Evolutionary conservation across 2,797 vertebrate species (phyloP), one percentile per base, ranked within the genome.

Genomic region (Neostethus bicornis): DNA sequence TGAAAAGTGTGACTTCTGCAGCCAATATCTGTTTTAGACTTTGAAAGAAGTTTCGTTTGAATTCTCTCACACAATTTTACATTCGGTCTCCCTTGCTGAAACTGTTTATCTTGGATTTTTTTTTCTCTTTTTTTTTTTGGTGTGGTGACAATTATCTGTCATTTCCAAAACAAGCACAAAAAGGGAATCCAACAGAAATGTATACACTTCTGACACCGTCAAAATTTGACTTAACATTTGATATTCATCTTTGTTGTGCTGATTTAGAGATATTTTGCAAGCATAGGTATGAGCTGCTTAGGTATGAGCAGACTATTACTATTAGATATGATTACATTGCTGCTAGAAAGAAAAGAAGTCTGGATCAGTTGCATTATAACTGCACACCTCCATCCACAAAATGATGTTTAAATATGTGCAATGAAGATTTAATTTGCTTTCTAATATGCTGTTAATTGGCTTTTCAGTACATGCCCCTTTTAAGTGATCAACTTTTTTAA

Each of bases 251-350:
- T 47, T 11, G 61, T 17, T 29, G 7, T 14, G 43, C 34, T 3
- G 24, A 58, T 51, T 35, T 51, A 26, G 62, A 68, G 70, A 48
- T 77, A 56, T 64, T 70, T 78, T 60, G 70, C 58, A 60, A 68
- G 67, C 65, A 73, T 81, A 66, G n/a, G n/a, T 80, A 59, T 78
- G 50, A 56, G 42, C 82, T 68, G 50, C 63, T 77, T 78, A 10
- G 35, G 51, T 54, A 55, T 75, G 28, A 50, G 47, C 42, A 1
- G 46, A 38, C 51, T 59, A 9, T 34, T 70, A 58, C n/a, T n/a
- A n/a, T n/a, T 79, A 70, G 25, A 75, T 62, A 49, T 56, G 38
- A 66, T 54, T 65, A 48, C 65, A 64, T 74, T 82, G 80, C 81
- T 86, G 78, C 77, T 80, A 66, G 7, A 47, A 51, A 48, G 66